Evolutionary conservation across 2,888 invertebrate species (phyloP), one percentile per base, ranked within the genome.

Genomic region (Fabriciana adippe): DNA sequence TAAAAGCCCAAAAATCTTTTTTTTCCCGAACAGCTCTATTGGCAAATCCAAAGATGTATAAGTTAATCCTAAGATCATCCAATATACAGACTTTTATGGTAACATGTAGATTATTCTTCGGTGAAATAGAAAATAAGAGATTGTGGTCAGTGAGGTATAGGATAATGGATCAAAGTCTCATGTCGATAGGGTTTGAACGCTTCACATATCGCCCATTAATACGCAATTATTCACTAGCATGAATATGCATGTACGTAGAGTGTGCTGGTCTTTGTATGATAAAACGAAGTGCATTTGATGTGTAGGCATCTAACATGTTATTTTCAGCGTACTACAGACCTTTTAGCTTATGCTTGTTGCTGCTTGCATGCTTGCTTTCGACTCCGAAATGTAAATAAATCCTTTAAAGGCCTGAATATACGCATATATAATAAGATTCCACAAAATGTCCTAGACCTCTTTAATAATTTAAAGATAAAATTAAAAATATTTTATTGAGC

Each of bases 201-300:
- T 61, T 53, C 35, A 61, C 50, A 21, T 53, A 53, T 53, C 51
- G 51, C 14, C 51, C 61, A 61, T 61, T 61, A 61, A 61, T 61
- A 53, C 18, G n/a, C 53, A 51, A 61, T 53, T 61, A 61, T 53
- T 61, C 61, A 35, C 11, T 1, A 53, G 15, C 41, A 61, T 61
- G 51, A 61, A 61, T 61, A 61, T 53, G 31, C 21, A 53, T 51
- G 6, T 16, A 51, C 50, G 11, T 26, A 51, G 16, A 61, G 41
- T 6, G 35, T 18, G 53, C 53, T 18, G 18, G 61, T 61, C 61
- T 53, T 53, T 61, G 41, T 61, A 53, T 51, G 51, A 41, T 51
- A 61, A 61, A 61, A 31, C 18, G 31, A 61, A 50, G 31, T 41
- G 18, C 18, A 14, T 61, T 51, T 51, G 51, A 61, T 41, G 15